Conservation (phyloP, 2,797 vertebrate species). For the Geotrypetes seraphini region DNA sequence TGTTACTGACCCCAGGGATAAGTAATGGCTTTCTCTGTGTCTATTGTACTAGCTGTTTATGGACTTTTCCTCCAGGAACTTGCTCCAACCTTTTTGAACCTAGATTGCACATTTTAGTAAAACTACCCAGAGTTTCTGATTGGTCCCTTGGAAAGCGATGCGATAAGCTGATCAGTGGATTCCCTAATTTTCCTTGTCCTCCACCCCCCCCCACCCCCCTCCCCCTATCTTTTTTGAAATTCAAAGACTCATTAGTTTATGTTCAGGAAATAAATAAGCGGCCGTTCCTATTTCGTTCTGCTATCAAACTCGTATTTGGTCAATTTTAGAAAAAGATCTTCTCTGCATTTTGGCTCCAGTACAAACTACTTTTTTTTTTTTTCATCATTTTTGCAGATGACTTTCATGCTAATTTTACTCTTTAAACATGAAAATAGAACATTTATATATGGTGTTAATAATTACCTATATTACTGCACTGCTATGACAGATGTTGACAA, state of each 20-base stretch:
- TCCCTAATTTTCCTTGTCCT: constrained; percentile 25
- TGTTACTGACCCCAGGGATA: no score
- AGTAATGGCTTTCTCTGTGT: no score
- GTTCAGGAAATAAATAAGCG: no score
- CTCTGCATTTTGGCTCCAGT: constrained; percentile 33
- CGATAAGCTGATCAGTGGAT: constrained; percentile 17
- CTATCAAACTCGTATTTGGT: no score
- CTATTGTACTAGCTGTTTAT: no score
- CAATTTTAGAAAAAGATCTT: constrained; percentile 28
- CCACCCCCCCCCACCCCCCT: no score
- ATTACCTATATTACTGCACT: constrained; percentile 67
- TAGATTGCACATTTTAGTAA: no score
- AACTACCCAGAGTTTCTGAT: constrained; percentile 31
- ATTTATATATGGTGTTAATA: constrained; percentile 66
- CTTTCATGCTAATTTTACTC: constrained; percentile 58
- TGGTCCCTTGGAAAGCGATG: constrained; percentile 26
- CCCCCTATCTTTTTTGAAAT: constrained; percentile 38
- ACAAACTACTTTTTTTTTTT: no score
- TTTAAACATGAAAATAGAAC: constrained; percentile 64
- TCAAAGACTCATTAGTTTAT: no score
- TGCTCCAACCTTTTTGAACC: no score
- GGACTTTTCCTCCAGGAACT: no score
- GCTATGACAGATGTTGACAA: constrained; percentile 82
- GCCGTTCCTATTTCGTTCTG: no score
- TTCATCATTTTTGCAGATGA: constrained; percentile 26